phyloP scores from a whole-genome alignment of 2,797 vertebrate species.

The Ispidina lecontei region DNA sequence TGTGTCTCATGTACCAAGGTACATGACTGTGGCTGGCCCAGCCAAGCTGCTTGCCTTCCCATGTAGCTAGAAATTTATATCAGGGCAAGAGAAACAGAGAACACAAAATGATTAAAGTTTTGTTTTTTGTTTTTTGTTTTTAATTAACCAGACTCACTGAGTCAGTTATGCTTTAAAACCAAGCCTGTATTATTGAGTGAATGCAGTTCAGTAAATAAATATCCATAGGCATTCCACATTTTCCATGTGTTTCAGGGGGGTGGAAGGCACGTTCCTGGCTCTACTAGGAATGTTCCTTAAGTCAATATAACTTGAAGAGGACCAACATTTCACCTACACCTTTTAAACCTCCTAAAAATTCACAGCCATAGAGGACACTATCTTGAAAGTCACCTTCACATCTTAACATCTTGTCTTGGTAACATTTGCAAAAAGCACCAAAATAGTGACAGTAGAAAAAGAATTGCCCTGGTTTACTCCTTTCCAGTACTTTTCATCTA shows the following conservation, averaged over 20 bases:
- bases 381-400: background rate
- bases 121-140: rapidly evolving
- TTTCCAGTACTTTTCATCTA: background rate
- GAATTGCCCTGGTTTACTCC: background rate
- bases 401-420: background rate
- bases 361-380: background rate
- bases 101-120: background rate
- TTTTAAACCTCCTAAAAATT: background rate
- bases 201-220: background rate
- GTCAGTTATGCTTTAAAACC: background rate
- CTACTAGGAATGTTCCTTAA: background rate
- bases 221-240: background rate
- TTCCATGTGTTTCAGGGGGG: background rate
- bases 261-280: background rate
- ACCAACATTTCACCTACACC: background rate
- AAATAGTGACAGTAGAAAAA: background rate
- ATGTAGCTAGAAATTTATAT: rapidly evolving
- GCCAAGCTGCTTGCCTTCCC: background rate
- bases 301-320: background rate
- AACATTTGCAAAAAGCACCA: background rate
- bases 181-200: background rate
- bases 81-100: background rate
- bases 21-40: rapidly evolving
- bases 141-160: background rate
- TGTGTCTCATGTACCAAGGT: rapidly evolving